Base-by-base conservation (phyloP, 2,888 invertebrate genomes). In the Sminthurides aquaticus region DNA sequence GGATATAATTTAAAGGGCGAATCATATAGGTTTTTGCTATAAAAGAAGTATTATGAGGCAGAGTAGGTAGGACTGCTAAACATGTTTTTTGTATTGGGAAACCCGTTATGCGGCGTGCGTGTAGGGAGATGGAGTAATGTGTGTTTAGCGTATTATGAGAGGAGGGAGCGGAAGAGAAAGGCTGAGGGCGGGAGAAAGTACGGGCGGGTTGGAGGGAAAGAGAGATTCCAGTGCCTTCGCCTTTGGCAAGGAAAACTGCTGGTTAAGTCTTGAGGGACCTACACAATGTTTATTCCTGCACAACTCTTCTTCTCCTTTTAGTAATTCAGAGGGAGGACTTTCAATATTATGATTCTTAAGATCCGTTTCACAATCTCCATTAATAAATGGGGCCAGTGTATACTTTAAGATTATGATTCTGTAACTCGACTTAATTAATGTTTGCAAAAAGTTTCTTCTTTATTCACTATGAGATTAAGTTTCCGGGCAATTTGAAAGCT, bases 231-330 rank as follows among this genome's bases (percentile, higher is more conserved):
- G 34, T 34, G 43, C 43, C 43, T 15, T 43, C 61, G 57, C 62
- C 43, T 62, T 57, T 22, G 57, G 62, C 62, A 62, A 55, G 25
- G 54, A 59, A 59, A 64, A 64, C 52, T 64, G 55, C 49, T 56
- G 55, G 62, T 56, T 63, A 65, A 64, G 57, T 64, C 67, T 62
- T 62, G 43, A 54, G 67, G 62, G 66, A 65, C 60, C 62, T 55
- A 55, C 56, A 66, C 56, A 57, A 34, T 65, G 57, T 62, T 62
- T 62, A 57, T 62, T 62, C 57, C 62, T 62, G 49, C 43, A 11
- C 43, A 5, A 11, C 15, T 34, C 43, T 5, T 15, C 15, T 34
- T 34, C 43, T 34, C 43, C 15, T 34, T 34, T 5, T 15, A 34
- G 43, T 34, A 34, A 34, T 15, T 34, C 43, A 34, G 15, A 34